Evolutionary conservation across 2,797 vertebrate species (phyloP), one percentile per base, ranked within the genome.

Genomic region (Cuculus canorus): DNA sequence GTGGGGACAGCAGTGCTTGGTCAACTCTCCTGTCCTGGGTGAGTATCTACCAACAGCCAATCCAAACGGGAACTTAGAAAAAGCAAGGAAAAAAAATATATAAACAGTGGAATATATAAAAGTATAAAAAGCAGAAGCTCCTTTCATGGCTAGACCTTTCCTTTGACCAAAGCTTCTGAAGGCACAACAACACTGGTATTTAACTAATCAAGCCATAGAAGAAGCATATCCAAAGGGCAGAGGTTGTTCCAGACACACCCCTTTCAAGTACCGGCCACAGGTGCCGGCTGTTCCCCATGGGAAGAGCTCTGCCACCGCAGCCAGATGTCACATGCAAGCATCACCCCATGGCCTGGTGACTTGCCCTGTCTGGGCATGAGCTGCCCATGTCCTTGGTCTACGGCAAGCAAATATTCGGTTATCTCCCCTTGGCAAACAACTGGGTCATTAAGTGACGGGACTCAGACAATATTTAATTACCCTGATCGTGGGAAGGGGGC

Each of bases 381-480:
- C 88, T 91, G 87, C 94, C 91, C 63, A 27, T 2, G 96, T 92
- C 96, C 97, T 97, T 95, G 94, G 86, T 80, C 69, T 47, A 21
- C 82, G 30, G 45, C 25, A 70, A 97, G 95, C 92, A 96, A 96
- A 96, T 95, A 93, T 2, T 6, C 9, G 28, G 92, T 96, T 96
- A 97, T 96, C 98, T 97, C 90, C 86, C 47, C 89, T 86, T 15
- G 65, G 95, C 94, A 97, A 97, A 97, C 95, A 92, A 64, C 71
- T 2, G 54, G 17, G 88, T 72, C 43, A 17, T 83, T 86, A 76
- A 92, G 96, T 39, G 89, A 91, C 75, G 19, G 92, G 93, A 81
- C 94, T 95, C 77, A 11, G 95, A 80, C 96, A 96, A 94, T 96
- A 88, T 96, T 97, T 96, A 97, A 97, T 96, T 94, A 90, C 94